Percentiles rank a stretch among this genome's conserved stretches.
Conservation (phyloP, 2,797 vertebrate species). For the Fratercula arctica region DNA sequence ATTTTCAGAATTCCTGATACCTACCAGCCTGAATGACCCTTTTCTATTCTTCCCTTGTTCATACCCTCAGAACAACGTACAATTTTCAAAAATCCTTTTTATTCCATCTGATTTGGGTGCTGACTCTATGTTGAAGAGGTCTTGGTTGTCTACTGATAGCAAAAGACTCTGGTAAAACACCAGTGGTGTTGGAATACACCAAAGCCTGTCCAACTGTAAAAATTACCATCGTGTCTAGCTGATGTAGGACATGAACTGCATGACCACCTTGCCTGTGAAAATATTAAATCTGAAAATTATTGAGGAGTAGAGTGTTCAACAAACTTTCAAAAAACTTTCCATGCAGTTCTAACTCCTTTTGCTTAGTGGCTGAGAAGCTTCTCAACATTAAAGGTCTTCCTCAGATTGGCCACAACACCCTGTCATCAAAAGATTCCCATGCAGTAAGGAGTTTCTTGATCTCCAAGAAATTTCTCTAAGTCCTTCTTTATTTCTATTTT, state of each 20-base stretch:
- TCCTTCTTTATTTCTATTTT: not conserved
- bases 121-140: not conserved
- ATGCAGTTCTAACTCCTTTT: not conserved
- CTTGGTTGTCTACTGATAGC: not conserved
- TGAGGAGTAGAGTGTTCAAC: not conserved
- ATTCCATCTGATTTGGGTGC: not conserved
- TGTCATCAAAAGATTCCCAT: not conserved
- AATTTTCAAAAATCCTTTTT: not conserved
- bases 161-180: not conserved
- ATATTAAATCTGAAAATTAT: not conserved
- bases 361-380: not conserved
- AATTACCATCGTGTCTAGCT: not conserved
- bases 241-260: not conserved
- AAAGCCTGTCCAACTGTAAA: not conserved
- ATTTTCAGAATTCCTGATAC: not conserved
- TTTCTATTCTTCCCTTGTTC: not conserved
- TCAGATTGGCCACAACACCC: not conserved
- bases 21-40: not conserved
- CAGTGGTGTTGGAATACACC: not conserved
- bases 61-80: not conserved
- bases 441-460: not conserved
- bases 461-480: not conserved
- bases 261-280: not conserved
- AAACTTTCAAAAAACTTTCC: not conserved
- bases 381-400: not conserved